Percentiles rank a stretch among this genome's conserved stretches.
Evolutionary conservation across 2,113 vertebrate genomes (phyloP).

Genomic region (Cichladusa arquata): DNA sequence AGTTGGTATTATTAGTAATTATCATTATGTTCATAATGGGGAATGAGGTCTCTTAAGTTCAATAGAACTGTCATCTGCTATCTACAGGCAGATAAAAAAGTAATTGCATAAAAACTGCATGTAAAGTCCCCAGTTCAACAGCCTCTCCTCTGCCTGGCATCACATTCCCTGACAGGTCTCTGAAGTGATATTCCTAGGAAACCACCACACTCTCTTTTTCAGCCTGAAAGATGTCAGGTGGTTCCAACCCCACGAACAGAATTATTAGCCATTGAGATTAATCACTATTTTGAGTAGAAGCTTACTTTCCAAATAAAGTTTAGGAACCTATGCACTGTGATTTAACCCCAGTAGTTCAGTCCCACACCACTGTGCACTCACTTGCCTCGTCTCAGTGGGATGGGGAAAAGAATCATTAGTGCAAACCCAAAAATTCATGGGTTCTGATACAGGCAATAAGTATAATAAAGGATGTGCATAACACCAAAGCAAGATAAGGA

Average conservation of each 20-base stretch:
- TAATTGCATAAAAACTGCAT: neutral
- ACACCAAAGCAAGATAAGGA: neutral
- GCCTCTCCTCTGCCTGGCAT: neutral
- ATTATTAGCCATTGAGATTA: neutral
- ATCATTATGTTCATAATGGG: neutral
- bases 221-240: neutral
- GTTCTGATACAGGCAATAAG: neutral
- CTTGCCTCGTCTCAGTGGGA: neutral
- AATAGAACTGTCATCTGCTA: neutral
- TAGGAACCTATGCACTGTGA: neutral
- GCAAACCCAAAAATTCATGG: neutral
- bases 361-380: accelerated
- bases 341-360: neutral
- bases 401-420: neutral
- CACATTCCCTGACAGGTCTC: neutral
- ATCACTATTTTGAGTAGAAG: neutral
- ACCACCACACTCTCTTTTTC: neutral
- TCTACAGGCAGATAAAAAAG: neutral
- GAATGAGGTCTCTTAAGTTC: neutral
- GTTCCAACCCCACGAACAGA: neutral
- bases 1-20: neutral
- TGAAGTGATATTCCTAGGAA: neutral
- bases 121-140: neutral
- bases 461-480: neutral
- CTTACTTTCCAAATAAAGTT: neutral